Base-by-base conservation (phyloP, 2,888 invertebrate genomes). In the Dryocosmus kuriphilus region DNA sequence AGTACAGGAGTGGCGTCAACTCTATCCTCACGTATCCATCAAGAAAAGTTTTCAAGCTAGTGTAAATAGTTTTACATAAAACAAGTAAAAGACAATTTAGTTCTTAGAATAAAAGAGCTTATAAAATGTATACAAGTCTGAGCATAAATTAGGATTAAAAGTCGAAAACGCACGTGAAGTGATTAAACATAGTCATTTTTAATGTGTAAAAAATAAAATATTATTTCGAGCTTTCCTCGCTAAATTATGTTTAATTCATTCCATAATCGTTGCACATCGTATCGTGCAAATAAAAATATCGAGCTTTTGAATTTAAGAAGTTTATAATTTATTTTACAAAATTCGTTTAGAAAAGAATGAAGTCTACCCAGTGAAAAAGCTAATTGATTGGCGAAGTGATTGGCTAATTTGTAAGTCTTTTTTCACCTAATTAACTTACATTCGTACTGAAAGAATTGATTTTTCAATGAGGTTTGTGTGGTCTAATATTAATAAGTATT, bases 21-120 rank as follows among this genome's bases (percentile, higher is more conserved):
- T 93, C 76, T 96, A 94, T 84, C 95, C 95, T 0, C 92, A 93
- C 79, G 94, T 95, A 22, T 93, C 94, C 85, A 94, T 96, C 81
- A 95, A 95, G 89, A 91, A 94, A 71, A 94, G 94, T n/a, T 94
- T 93, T 87, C 94, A 94, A 86, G 92, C 93, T 0, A 92, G 93
- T 2, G 92, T 92, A 71, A 82, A 76, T 30, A 80, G 82, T 22
- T 76, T 79, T n/a, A 74, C 61, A 16, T 55, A 77, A 74, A 75
- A 67, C 19, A 71, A 71, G 8, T 51, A 60, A 30, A 67, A 30
- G 77, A 80, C 74, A 51, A 61, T 55, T 79, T 75, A 11, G 61
- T 79, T 77, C 75, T 77, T 71, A 27, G 27, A 67, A 67, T 19
- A 27, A 30, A 71, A 4, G n/a, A 71, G 30, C 27, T 71, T 46